Evolutionary conservation across 1,140 invertebrate genomes (phyloP).

Genomic region (Zaprionus vittiger): DNA sequence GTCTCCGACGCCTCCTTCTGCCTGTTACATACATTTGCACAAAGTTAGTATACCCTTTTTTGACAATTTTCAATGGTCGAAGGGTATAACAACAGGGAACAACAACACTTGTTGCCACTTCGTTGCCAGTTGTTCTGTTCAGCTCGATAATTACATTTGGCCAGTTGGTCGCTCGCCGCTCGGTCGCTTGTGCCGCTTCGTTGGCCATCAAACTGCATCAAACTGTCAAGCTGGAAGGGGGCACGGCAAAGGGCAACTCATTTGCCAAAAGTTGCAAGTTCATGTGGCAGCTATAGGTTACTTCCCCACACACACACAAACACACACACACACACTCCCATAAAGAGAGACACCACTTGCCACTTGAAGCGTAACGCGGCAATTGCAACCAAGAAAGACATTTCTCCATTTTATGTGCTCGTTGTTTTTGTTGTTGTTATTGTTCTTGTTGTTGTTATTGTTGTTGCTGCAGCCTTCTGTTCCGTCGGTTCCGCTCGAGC

Average conservation of each 20-base stretch:
- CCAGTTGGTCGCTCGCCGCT: conserved; percentile 19
- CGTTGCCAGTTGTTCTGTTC: conserved; percentile 32
- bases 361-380: conserved; percentile 55
- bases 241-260: conserved; percentile 13
- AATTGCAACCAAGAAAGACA: conserved; percentile 47
- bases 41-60: no score
- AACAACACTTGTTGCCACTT: conserved; percentile 46
- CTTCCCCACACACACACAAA: background rate
- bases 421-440: conserved; percentile 13
- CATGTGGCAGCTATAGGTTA: conserved; percentile 58
- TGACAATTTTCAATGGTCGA: no score
- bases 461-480: conserved; percentile 34
- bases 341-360: conserved; percentile 7
- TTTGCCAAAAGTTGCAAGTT: conserved; percentile 60
- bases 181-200: conserved; percentile 45
- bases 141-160: conserved; percentile 56
- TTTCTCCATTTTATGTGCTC: conserved; percentile 9
- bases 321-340: background rate
- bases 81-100: no score
- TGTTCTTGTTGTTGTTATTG: conserved; percentile 7
- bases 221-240: conserved; percentile 24
- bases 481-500: conserved; percentile 43
- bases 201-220: conserved; percentile 50
- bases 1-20: no score
- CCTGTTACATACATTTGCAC: no score